Evolutionary conservation across 2,888 invertebrate species (phyloP), one percentile per base, ranked within the genome.

Genomic region (Dione juno): DNA sequence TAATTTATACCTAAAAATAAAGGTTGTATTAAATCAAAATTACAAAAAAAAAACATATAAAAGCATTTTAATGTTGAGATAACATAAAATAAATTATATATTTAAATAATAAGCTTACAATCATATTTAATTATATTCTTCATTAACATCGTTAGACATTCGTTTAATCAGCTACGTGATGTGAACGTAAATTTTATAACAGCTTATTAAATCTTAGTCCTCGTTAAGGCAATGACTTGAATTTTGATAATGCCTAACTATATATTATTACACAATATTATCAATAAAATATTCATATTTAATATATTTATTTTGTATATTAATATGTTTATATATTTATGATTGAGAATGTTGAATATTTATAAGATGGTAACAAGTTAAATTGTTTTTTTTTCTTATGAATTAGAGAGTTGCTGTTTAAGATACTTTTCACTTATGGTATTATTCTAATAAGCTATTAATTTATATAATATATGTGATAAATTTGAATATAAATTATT

Each of bases 191-290:
- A 45, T 35, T 45, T 37, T 43, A 57, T 16, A 54, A 19, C 16
- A 66, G 45, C 66, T 66, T 16, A 37, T 40, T 64, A 64, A 50
- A 11, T 50, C 19, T 19, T 50, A 57, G 41, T 10, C 54, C n/a
- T 45, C 61, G 45, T 45, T 45, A 45, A 61, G 28, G 35, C 54
- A 28, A 57, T 54, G 48, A 37, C 52, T 66, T 66, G 57, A 66
- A 45, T 66, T 66, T 66, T 66, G 45, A 66, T 66, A 10, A 21
- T 48, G 16, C 45, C 13, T 37, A 19, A 45, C 28, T 37, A 43
- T 43, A n/a, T 66, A 43, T n/a, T 3, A 66, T 66, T 66, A 54
- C 66, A 43, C 53, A 66, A 66, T 54, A n/a, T 43, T 54, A 54
- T 28, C 11, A 14, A 53, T 41, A 37, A n/a, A n/a, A n/a, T n/a